Evolutionary conservation across 30 jellyfish, hydroid and myxozoan species (phyloP), one percentile per base, ranked within the genome.

Genomic region (Turritopsis dohrnii): DNA sequence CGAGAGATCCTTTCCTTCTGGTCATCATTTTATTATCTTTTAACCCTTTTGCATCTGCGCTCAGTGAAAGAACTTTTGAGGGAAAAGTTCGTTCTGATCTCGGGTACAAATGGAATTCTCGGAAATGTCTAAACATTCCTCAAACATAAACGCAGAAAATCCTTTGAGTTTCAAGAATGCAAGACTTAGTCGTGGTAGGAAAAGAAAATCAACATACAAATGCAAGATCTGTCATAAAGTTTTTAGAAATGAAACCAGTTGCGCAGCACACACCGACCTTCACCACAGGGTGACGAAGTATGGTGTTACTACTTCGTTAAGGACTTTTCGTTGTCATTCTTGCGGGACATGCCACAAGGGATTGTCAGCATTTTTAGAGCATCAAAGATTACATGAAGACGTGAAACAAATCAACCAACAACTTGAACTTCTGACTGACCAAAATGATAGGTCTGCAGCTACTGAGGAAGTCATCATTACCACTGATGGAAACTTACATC

Each of bases 171-270:
- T 69, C 16, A 69, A 69, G 31, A 69, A 19, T n/a, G 77, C 9
- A 23, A 69, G 0, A 17, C 22, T 69, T n/a, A 69, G 19, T 16
- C 28, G 21, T 9, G 29, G 21, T 25, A 19, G 65, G 66, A 22
- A 23, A 23, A 80, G 54, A 53, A 65, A 27, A 80, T 16, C 66
- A 24, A 18, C 65, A 17, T 65, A 71, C 28, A 27, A 85, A 0
- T 82, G 89, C 86, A 82, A 82, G 31, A 71, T 66, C 26, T 82
- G 89, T 82, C 71, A 85, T 13, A 82, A 82, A 52, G 29, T 54
- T 19, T 82, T 82, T 52, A 31, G 52, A 25, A 82, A 82, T 52
- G 25, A 23, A 25, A 76, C 26, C 4, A 71, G 31, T 26, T 82
- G 28, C 8, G 19, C 19, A 52, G 29, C 83, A 21, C 89, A 82